These are phyloP conservation scores for Mormyrus lacerda DNA, from an alignment of 2,113 vertebrate species.

Conservation along the genomic window DNA sequence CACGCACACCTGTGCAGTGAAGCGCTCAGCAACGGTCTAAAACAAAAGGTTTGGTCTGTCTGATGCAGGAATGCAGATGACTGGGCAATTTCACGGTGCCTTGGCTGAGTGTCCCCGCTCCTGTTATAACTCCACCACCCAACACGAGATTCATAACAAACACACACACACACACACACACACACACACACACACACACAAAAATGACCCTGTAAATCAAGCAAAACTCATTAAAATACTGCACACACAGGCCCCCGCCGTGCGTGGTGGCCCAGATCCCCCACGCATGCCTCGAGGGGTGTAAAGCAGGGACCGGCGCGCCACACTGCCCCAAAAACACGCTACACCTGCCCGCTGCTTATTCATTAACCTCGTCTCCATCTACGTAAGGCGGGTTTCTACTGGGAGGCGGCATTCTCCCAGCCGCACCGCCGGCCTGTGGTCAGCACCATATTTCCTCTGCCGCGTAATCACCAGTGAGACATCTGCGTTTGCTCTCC, in stretches of 20 bases:
- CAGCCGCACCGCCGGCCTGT: not conserved
- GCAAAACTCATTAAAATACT: not conserved
- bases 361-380: constrained; percentile 9
- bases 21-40: not conserved
- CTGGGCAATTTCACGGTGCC: not conserved
- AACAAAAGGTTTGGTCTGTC: not conserved
- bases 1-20: not conserved
- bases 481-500: not conserved
- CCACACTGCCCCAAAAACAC: not conserved
- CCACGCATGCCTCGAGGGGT: not conserved
- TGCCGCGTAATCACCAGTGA: not conserved
- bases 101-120: not conserved
- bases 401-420: not conserved
- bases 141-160: not conserved
- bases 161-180: not conserved
- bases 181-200: not conserved
- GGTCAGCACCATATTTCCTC: not conserved
- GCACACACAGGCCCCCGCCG: not conserved
- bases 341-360: constrained; percentile 1
- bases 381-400: not conserved
- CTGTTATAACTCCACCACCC: not conserved
- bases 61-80: not conserved
- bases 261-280: not conserved
- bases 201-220: not conserved
- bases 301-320: not conserved